These are phyloP conservation scores for Dasyprocta punctata DNA, from an alignment of 2,113 vertebrate genomes.

Conservation along the genomic window DNA sequence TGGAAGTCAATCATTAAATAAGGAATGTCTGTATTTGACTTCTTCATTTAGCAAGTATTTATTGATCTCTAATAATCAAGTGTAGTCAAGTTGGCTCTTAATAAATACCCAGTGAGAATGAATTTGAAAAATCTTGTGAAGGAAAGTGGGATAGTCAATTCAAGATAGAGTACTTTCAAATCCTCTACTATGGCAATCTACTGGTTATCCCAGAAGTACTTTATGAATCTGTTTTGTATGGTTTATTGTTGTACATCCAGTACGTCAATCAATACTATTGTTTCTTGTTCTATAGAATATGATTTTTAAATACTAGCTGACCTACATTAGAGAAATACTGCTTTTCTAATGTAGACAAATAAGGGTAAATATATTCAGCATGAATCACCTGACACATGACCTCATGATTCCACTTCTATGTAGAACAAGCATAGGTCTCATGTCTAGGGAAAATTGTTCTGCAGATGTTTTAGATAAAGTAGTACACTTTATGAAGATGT, in stretches of 20 bases:
- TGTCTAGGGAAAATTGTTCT: neutral
- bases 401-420: neutral
- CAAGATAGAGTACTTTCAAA: neutral
- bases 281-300: neutral
- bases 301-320: constrained; percentile 12
- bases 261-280: neutral
- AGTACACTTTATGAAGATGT: neutral
- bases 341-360: constrained; percentile 29
- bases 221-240: neutral
- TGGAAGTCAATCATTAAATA: neutral
- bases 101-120: neutral
- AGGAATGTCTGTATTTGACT: neutral
- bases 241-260: neutral
- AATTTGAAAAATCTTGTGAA: constrained; percentile 16
- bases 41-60: constrained; percentile 28
- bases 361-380: constrained; percentile 18
- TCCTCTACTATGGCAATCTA: neutral
- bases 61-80: constrained; percentile 39
- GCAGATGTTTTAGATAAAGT: neutral
- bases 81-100: neutral
- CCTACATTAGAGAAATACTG: neutral
- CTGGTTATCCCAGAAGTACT: neutral
- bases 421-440: neutral
- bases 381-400: constrained; percentile 4
- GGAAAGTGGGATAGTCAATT: neutral